Percentiles rank a stretch among this genome's conserved stretches.
Conservation (phyloP, 2,113 vertebrate species). For the Nothoprocta perdicaria region DNA sequence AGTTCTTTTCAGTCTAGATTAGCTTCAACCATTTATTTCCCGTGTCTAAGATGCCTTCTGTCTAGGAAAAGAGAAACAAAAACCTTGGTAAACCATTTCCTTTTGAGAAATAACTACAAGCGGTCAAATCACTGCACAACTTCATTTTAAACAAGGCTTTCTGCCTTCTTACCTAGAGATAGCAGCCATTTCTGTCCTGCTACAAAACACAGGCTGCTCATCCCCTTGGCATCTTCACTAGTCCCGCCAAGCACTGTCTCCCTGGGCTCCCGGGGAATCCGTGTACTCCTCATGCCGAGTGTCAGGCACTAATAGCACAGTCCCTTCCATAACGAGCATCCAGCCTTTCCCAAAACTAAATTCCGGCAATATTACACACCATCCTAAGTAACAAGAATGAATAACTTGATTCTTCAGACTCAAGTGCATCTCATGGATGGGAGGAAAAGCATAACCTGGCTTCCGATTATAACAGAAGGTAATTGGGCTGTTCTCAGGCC, state of each 20-base stretch:
- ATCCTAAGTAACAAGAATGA: background rate
- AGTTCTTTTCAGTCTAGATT: background rate
- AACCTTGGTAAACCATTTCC: background rate
- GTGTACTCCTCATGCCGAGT: accelerated
- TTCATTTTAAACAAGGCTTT: background rate
- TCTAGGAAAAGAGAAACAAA: background rate
- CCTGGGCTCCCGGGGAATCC: background rate
- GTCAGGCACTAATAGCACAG: background rate
- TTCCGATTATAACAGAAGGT: background rate
- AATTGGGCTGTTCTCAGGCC: background rate
- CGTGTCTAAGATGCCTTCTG: background rate
- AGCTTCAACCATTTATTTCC: background rate
- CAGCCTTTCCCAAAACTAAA: background rate
- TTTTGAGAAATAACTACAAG: background rate
- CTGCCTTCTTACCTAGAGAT: background rate
- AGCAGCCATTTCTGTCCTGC: background rate
- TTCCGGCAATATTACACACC: background rate
- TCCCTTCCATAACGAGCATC: accelerated
- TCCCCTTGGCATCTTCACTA: accelerated
- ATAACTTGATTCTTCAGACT: background rate
- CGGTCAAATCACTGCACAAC: background rate
- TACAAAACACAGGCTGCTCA: background rate
- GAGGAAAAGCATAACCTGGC: background rate
- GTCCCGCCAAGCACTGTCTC: accelerated
- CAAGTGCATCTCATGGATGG: background rate